These are phyloP conservation scores for Cryptophagus acutangulus DNA, from an alignment of 2,888 invertebrate species.

Conservation along the genomic window DNA sequence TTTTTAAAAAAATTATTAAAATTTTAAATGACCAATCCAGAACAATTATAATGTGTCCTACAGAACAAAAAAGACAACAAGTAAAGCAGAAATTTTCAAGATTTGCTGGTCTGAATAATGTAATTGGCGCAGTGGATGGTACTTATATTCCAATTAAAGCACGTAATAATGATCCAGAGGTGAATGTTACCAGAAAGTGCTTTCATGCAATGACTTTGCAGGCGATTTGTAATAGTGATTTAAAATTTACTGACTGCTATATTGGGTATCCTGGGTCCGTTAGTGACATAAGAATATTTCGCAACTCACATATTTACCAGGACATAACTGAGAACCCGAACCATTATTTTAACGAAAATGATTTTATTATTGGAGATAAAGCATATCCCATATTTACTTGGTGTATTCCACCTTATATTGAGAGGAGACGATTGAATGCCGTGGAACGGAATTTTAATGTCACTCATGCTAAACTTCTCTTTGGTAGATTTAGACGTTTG, in stretches of 20 bases:
- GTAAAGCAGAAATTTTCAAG: too few species aligned
- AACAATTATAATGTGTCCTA: too few species aligned
- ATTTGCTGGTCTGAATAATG: background rate
- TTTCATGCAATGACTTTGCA: background rate
- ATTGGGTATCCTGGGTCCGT: background rate
- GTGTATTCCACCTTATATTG: background rate
- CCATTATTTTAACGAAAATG: background rate
- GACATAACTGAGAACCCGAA: too few species aligned
- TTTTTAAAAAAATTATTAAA: too few species aligned
- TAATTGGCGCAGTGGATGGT: background rate
- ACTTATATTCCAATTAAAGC: background rate
- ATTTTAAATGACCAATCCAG: too few species aligned
- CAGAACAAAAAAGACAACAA: too few species aligned
- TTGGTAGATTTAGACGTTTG: constrained; percentile 1
- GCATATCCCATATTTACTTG: background rate
- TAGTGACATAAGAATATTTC: background rate
- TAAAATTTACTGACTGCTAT: background rate
- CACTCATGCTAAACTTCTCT: background rate
- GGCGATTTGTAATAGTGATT: background rate
- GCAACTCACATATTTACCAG: background rate
- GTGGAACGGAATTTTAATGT: background rate
- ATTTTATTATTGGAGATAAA: background rate
- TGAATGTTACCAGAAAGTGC: background rate
- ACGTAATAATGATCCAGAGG: background rate
- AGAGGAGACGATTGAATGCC: background rate